Base-by-base conservation (phyloP, 2,113 vertebrate species). In the Pelodiscus sinensis region DNA sequence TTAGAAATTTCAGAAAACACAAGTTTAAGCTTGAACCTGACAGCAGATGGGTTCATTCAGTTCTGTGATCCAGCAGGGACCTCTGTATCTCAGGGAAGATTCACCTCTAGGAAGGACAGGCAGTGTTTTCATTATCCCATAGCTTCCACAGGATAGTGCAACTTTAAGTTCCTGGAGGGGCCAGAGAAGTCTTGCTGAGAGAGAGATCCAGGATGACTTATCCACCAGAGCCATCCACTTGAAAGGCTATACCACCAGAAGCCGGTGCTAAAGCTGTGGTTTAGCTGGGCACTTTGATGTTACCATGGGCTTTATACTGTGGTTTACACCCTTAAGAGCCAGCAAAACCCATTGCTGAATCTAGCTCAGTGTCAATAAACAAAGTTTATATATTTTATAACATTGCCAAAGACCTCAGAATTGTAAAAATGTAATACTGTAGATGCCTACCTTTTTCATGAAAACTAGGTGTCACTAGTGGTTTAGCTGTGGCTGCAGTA, bases 401-500 rank as follows among this genome's bases (percentile, higher is more conserved):
- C 24, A 44, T 44, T 77, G 73, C 73, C 73, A 75, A 75, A 44
- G 38, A 75, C 22, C 35, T 25, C 13, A 25, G 22, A 7, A 11
- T 14, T 75, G 38, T 38, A 75, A 75, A 75, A 44, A 50, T 15
- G 10, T 68, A 71, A 16, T 27, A 44, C 54, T 81, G 44, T 58
- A 89, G 55, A 60, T 81, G 22, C 31, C 0, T 1, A 8, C 93
- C 85, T 91, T 96, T 92, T 88, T 81, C 71, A 90, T 93, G 92
- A 91, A 94, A 88, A 94, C 93, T 96, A 97, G 96, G 15, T 96
- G 96, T 96, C 96, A 94, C 85, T 94, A 93, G 94, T 90, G 96
- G 44, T 80, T 95, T 90, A 96, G 87, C 92, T 94, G 96, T 96
- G 78, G 24, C 55, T 90, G 54, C 81, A 85, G 35, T 3, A 55